Base-by-base conservation (phyloP, 1,140 invertebrate genomes). In the Drosophila asahinai region DNA sequence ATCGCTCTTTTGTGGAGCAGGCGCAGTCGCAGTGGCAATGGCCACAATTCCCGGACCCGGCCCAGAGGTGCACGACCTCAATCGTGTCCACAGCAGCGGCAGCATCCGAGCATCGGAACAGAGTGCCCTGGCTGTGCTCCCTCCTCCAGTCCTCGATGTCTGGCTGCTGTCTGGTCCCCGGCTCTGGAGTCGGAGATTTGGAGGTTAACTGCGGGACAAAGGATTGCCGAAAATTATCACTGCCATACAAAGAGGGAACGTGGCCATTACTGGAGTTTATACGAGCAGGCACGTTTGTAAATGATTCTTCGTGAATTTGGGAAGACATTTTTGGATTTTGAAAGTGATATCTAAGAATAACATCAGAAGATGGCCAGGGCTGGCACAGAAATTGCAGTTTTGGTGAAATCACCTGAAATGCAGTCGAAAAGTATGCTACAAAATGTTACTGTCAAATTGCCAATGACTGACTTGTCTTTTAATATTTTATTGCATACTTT, bases 51-150 rank as follows among this genome's bases (percentile, higher is more conserved):
- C 62, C 66, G 75, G 55, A 78, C 70, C 70, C 40, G 63, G 61
- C 80, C 65, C 58, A 80, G 78, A 89, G 86, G 86, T 89, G 64
- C 86, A 89, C 86, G 86, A 89, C 86, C 86, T 89, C 86, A 89
- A 90, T 89, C 86, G 86, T 84, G 78, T 40, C 81, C 62, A 61
- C 70, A 59, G 27, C 75, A 30, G 27, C 27, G 6, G 27, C 27
- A 70, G 58, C 81, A 77, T 51, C 52, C 64, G 47, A 83, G 36
- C 79, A 70, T 61, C 61, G 57, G 62, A 57, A 59, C 49, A 43
- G 33, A 51, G 63, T 54, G 59, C 43, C 51, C 61, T 45, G 74
- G 33, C 60, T 73, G 59, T 55, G 19, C 84, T 76, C 59, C 84
- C 75, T 86, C 42, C 86, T 66, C 86, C 79, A 90, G 72, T 57